Evolutionary conservation across 2,888 invertebrate species (phyloP), one percentile per base, ranked within the genome.

Genomic region (Steinernema hermaphroditum): DNA sequence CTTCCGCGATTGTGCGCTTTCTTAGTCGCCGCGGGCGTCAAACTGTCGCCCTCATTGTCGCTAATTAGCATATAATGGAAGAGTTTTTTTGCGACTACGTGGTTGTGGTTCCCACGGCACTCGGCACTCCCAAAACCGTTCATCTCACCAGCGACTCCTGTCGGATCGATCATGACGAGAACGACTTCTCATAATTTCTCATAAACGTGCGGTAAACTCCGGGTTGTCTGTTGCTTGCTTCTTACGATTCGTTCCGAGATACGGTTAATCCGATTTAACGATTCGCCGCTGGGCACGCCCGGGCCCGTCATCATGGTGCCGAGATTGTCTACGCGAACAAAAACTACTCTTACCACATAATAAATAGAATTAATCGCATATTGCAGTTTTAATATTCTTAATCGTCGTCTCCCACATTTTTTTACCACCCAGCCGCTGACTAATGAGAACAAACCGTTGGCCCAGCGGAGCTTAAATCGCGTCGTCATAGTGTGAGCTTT

Each of bases 251-350:
- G 54, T 22, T n/a, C 54, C 27, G 54, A 54, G 27, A 54, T 54
- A 54, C 54, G 54, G 54, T 54, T 54, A 54, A 54, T 54, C 54
- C 54, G 54, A 54, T 54, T 54, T 14, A 54, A 6, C 27, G 54
- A 54, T 2, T 27, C 54, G 27, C 54, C 54, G 19, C 2, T 22
- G 54, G 54, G 54, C 24, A 12, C 54, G 27, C 27, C 22, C 54
- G 27, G 27, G 6, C 54, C 37, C 37, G 37, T 37, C 37, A 37
- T 12, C 37, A 37, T 12, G 54, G 27, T 54, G 46, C 46, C 46
- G n/a, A 46, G 46, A 46, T 46, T 16, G 46, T 46, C 16, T 16
- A n/a, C 46, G 46, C 46, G 46, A 46, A 54, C 14, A 54, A 54
- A 22, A 22, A 14, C 54, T 19, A 6, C 22, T 46, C n/a, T 46